Evolutionary conservation across 2,797 vertebrate species (phyloP).

Genomic region (Myotis pilosus): DNA sequence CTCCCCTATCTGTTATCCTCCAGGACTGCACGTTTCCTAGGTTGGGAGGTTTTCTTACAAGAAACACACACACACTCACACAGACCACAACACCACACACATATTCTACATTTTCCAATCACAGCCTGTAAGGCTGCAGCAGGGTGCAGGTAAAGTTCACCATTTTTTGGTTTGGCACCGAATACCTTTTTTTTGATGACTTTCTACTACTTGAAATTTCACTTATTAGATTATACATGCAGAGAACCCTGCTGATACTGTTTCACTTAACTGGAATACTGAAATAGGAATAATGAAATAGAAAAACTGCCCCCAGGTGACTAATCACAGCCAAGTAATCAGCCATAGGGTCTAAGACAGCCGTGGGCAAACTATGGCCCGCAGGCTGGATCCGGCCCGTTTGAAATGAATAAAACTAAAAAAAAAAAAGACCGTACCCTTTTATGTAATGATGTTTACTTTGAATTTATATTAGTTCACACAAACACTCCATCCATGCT

Average conservation of each 20-base stretch:
- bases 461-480: too few relatives aligned
- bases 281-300: not conserved
- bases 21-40: not conserved
- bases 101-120: not conserved
- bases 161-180: not conserved
- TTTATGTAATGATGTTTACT: too few relatives aligned
- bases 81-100: not conserved
- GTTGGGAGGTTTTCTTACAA: not conserved
- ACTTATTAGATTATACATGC: not conserved
- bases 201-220: not conserved
- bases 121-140: not conserved
- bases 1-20: not conserved
- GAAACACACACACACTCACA: accelerated
- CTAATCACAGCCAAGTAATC: not conserved
- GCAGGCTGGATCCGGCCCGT: too few relatives aligned
- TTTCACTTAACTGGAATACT: not conserved
- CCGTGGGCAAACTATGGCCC: too few relatives aligned
- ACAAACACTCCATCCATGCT: too few relatives aligned
- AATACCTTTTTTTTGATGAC: not conserved
- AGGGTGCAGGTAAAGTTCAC: not conserved
- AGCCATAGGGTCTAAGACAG: not conserved
- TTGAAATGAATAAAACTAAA: too few relatives aligned
- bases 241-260: not conserved
- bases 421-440: too few relatives aligned
- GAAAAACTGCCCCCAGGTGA: not conserved